Percentiles rank a stretch among this genome's conserved stretches.
Evolutionary conservation across 2,888 invertebrate species (phyloP).

Genomic region (Baronia brevicornis): DNA sequence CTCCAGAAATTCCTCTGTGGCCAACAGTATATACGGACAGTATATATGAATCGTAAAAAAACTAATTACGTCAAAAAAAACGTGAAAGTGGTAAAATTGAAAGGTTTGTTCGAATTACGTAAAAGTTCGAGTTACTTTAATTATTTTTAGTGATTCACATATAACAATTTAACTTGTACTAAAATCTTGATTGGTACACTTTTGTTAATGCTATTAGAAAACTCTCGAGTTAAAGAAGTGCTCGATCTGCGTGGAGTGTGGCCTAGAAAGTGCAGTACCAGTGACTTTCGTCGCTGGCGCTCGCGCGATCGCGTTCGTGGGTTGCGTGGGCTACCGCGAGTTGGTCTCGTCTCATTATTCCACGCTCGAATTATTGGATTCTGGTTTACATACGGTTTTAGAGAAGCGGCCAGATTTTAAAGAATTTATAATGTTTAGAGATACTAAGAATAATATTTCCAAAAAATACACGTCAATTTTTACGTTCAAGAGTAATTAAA

Average conservation of each 20-base stretch:
- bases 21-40: too few species aligned
- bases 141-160: too few species aligned
- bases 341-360: constrained; percentile 26
- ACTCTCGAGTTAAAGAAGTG: constrained; percentile 51
- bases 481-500: too few species aligned
- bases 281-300: constrained; percentile 52
- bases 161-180: too few species aligned
- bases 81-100: too few species aligned
- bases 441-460: constrained; percentile 14
- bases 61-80: too few species aligned
- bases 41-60: too few species aligned
- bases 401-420: constrained; percentile 19
- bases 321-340: constrained; percentile 12
- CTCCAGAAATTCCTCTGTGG: too few species aligned
- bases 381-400: constrained; percentile 53
- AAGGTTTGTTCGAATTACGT: too few species aligned
- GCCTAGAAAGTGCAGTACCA: constrained; percentile 70
- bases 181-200: too few species aligned
- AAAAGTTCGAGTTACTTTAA: too few species aligned
- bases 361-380: constrained; percentile 38
- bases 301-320: constrained; percentile 29
- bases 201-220: constrained; percentile 48
- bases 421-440: constrained; percentile 9
- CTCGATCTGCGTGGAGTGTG: constrained; percentile 59
- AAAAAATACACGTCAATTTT: too few species aligned